Conservation (phyloP, 1,140 invertebrate genomes). For the Procambarus clarkii region DNA sequence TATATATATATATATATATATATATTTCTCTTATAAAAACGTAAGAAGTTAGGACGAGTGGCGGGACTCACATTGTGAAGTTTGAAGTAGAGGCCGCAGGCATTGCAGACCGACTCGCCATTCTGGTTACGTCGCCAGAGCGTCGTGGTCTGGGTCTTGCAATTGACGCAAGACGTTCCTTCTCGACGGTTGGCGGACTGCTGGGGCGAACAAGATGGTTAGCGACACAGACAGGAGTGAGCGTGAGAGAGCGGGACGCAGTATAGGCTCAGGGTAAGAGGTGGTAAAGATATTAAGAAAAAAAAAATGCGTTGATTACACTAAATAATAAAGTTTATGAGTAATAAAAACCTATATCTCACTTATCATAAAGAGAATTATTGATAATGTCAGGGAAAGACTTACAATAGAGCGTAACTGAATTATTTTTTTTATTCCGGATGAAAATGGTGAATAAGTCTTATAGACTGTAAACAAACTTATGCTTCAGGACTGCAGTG, state of each 20-base stretch:
- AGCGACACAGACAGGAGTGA: no score
- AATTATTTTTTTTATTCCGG: no score
- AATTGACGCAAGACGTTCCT: constrained; percentile 93
- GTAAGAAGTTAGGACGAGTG: background rate
- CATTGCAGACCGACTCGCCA: constrained; percentile 75
- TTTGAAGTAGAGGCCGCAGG: constrained; percentile 65
- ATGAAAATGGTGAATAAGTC: background rate
- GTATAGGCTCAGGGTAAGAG: no score
- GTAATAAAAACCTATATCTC: no score
- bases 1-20: no score
- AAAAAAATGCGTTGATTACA: no score
- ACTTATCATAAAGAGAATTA: no score
- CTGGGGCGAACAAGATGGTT: constrained; percentile 43
- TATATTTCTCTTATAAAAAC: background rate
- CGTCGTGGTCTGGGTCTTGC: constrained; percentile 95
- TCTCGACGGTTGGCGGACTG: constrained; percentile 94
- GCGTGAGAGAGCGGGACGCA: background rate
- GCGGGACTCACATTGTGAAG: constrained; percentile 59
- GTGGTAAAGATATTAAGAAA: no score
- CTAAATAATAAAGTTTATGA: no score
- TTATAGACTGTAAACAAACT: background rate
- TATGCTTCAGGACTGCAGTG: background rate
- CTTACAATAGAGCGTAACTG: no score
- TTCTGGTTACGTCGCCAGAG: constrained; percentile 97
- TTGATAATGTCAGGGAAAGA: no score